A percentile compares a stretch with the other conserved stretches of the same genome.
phyloP scores from a whole-genome alignment of 2,113 vertebrate genomes.

The Odontophorus gujanensis region DNA sequence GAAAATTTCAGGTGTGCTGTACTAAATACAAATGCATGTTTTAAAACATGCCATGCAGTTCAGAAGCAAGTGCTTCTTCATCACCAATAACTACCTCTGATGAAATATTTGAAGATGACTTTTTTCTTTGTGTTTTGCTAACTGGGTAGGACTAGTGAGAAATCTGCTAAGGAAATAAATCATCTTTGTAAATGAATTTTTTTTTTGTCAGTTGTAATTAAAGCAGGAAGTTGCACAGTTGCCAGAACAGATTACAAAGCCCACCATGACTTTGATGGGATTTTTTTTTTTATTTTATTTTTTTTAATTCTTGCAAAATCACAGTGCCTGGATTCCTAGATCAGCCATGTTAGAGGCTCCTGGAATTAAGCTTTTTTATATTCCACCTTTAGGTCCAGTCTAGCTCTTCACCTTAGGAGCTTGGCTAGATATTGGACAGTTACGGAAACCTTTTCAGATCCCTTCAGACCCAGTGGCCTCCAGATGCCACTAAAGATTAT shows the following conservation, averaged over 20 bases:
- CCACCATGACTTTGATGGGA: background rate
- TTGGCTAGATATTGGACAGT: background rate
- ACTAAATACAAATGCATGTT: background rate
- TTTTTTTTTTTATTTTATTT: background rate
- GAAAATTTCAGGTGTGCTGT: background rate
- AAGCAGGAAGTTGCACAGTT: background rate
- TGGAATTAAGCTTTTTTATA: background rate
- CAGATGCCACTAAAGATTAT: background rate
- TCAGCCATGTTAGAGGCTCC: accelerated
- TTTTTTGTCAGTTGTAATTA: background rate
- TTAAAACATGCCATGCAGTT: background rate
- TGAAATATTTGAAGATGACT: background rate
- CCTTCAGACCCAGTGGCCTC: background rate
- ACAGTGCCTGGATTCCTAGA: background rate
- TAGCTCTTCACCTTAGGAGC: background rate
- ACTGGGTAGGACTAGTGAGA: background rate
- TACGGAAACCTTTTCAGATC: background rate
- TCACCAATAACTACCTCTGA: background rate
- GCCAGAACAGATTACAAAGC: background rate
- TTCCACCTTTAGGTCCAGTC: background rate
- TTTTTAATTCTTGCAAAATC: background rate
- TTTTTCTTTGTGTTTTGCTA: background rate
- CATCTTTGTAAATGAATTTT: background rate
- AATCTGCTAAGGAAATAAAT: background rate
- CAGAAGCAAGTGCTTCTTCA: background rate